These are phyloP conservation scores for Heliconius hewitsoni DNA, from an alignment of 1,140 invertebrate species.

Conservation along the genomic window DNA sequence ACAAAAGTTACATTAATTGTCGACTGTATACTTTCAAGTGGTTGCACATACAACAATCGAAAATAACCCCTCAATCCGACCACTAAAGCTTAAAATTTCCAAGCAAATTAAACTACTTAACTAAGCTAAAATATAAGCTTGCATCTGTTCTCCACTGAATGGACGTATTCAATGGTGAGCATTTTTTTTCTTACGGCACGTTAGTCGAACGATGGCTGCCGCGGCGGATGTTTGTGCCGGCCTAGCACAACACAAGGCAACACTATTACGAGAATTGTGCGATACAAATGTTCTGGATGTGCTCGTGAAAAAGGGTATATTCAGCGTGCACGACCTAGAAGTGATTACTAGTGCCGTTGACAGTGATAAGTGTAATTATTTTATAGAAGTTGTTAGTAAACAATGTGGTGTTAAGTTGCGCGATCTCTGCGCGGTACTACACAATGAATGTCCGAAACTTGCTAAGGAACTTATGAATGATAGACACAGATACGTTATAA, in stretches of 20 bases:
- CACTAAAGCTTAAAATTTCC: constrained; percentile 11
- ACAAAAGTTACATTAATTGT: constrained; percentile 16
- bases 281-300: constrained; percentile 78
- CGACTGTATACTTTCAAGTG: constrained; percentile 32
- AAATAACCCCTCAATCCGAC: neutral
- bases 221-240: constrained; percentile 72
- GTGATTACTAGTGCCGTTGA: constrained; percentile 72
- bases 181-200: constrained; percentile 54
- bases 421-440: constrained; percentile 73
- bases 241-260: constrained; percentile 70
- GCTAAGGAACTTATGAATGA: constrained; percentile 76
- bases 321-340: constrained; percentile 73
- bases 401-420: constrained; percentile 74
- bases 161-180: constrained; percentile 58
- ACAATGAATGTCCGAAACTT: constrained; percentile 77
- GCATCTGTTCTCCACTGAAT: constrained; percentile 73
- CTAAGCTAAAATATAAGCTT: constrained; percentile 41
- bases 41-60: neutral
- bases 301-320: constrained; percentile 75
- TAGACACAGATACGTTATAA: constrained; percentile 69
- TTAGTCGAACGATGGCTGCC: constrained; percentile 75
- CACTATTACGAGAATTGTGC: constrained; percentile 73
- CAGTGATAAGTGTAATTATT: constrained; percentile 78
- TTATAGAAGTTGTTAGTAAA: constrained; percentile 79
- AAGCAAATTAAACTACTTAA: constrained; percentile 25